A percentile compares a stretch with the other conserved stretches of the same genome.
Evolutionary conservation across 1,140 invertebrate species (phyloP).

Genomic region (Saccostrea cuccullata): DNA sequence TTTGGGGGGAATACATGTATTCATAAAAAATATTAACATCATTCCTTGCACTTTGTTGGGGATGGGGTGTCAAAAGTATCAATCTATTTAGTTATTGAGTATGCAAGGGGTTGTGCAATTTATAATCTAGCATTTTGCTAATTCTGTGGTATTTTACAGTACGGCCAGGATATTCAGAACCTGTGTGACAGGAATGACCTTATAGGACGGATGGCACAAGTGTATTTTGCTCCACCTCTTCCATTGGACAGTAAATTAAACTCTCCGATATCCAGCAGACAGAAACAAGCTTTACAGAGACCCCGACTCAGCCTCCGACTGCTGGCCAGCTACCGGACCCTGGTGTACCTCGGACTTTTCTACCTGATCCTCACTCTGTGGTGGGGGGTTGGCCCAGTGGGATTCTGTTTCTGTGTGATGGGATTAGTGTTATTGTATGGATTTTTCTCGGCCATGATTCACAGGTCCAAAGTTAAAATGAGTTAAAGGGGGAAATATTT

Average conservation of each 20-base stretch:
- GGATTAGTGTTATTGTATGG: slow-evolving; percentile 18
- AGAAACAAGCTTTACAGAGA: slow-evolving; percentile 81
- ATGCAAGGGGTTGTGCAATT: too few species aligned
- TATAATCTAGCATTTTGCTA: too few species aligned
- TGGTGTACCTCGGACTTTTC: slow-evolving; percentile 74
- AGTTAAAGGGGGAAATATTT: too few species aligned
- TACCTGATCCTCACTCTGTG: slow-evolving; percentile 64
- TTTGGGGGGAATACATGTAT: too few species aligned
- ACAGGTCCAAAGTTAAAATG: slow-evolving; percentile 14
- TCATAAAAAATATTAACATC: too few species aligned
- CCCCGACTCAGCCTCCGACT: slow-evolving; percentile 86
- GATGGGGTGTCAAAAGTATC: too few species aligned
- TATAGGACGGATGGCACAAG: slow-evolving; percentile 83
- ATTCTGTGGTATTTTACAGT: slow-evolving; percentile 79
- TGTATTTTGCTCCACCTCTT: slow-evolving; percentile 83
- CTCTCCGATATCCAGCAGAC: slow-evolving; percentile 80
- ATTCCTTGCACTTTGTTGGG: too few species aligned
- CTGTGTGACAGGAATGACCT: slow-evolving; percentile 84
- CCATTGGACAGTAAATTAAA: slow-evolving; percentile 78
- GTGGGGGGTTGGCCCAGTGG: slow-evolving; percentile 64
- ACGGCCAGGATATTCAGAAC: slow-evolving; percentile 81
- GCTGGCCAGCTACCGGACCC: slow-evolving; percentile 84
- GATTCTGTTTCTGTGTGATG: slow-evolving; percentile 62
- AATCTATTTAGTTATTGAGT: too few species aligned
- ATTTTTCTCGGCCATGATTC: slow-evolving; percentile 13